Evolutionary conservation across 2,113 vertebrate species (phyloP), one percentile per base, ranked within the genome.

Genomic region (Nannobrachium achirus): DNA sequence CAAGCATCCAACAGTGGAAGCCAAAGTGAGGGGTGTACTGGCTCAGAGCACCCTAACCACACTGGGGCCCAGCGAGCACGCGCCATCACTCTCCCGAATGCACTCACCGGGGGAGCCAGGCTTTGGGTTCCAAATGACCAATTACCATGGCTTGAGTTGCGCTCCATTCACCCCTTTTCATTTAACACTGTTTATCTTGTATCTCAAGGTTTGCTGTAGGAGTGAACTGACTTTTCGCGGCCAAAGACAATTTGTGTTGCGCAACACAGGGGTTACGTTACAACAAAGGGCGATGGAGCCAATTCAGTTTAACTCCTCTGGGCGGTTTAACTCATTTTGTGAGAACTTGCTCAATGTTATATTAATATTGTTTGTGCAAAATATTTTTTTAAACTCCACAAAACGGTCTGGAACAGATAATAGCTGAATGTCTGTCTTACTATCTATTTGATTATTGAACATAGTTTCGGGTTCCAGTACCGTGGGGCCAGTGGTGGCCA

Each of bases 151-250:
- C 64, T 81, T 63, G 76, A 76, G 74, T 89, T 83, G 55, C 46
- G 4, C 66, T 73, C 77, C 73, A 63, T 81, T 84, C 75, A 56
- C 56, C 71, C 44, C 25, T 46, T 79, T 80, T 71, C 33, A 75
- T 87, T 78, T 73, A 77, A 86, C 77, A 86, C 76, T 86, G 80
- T 86, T 88, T 83, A 81, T 85, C 73, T 89, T 86, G 67, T 76
- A 78, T 86, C 69, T 82, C 67, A 63, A 64, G 65, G 63, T 71
- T 83, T 74, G 73, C 55, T 78, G 71, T 59, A 57, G 60, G 53
- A 78, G 63, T 58, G 42, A 79, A 64, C 67, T 42, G 11, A 55
- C 50, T 50, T n/a, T 42, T 53, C 45, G 8, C 7, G 68, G 71
- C 76, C 82, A 89, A 85, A 74, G 75, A 81, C 59, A 76, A 81